phyloP scores from a whole-genome alignment of 2,888 invertebrate genomes.

The Cylindroiulus punctatus region DNA sequence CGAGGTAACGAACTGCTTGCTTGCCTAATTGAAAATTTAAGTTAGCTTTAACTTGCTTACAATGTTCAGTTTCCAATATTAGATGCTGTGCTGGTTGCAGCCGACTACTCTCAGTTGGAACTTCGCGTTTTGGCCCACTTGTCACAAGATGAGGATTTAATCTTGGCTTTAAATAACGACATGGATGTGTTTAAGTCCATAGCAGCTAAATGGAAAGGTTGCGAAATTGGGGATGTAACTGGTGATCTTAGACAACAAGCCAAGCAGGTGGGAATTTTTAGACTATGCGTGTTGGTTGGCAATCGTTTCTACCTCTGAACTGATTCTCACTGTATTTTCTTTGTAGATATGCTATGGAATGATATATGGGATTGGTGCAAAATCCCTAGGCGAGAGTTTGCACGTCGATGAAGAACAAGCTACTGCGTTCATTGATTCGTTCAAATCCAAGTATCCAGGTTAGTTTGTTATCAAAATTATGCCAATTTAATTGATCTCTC shows the following conservation, averaged over 20 bases:
- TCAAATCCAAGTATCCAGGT: slow-evolving; percentile 83
- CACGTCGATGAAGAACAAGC: slow-evolving; percentile 83
- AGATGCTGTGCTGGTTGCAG: slow-evolving; percentile 78
- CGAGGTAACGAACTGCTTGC: slow-evolving; percentile 48
- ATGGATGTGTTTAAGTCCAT: slow-evolving; percentile 86
- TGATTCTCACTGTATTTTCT: not conserved
- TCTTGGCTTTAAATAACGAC: slow-evolving; percentile 68
- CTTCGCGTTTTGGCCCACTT: slow-evolving; percentile 92
- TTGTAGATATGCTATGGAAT: slow-evolving; percentile 93
- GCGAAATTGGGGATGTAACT: slow-evolving; percentile 73
- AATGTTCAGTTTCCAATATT: slow-evolving; percentile 46
- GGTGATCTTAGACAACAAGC: slow-evolving; percentile 83
- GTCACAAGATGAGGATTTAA: slow-evolving; percentile 78
- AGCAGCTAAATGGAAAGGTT: slow-evolving; percentile 83
- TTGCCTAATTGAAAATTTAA: not conserved
- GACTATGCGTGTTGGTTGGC: not conserved
- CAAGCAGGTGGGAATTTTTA: slow-evolving; percentile 71
- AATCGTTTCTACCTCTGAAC: not conserved
- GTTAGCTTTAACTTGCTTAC: not conserved
- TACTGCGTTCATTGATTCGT: slow-evolving; percentile 70
- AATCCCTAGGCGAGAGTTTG: slow-evolving; percentile 81
- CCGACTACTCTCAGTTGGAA: slow-evolving; percentile 97
- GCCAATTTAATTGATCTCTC: too few relatives aligned
- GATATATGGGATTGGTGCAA: slow-evolving; percentile 95
- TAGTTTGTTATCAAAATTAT: slow-evolving; percentile 60